Percentiles rank a stretch among this genome's conserved stretches.
Conservation (phyloP, 2,113 vertebrate species). For the Plestiodon gilberti region DNA sequence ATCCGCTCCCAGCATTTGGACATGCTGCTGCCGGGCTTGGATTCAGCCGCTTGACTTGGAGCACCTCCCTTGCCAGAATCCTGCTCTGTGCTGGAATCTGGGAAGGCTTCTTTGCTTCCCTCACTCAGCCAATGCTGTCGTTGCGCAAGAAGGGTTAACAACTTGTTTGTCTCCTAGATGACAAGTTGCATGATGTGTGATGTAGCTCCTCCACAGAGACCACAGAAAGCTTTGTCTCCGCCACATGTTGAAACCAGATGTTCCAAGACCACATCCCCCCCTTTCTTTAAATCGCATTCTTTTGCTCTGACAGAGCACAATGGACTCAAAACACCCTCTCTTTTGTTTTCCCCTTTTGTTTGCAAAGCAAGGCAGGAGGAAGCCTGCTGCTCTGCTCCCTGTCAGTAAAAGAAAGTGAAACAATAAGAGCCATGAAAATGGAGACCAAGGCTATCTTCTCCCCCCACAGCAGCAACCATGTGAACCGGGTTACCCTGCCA, state of each 20-base stretch:
- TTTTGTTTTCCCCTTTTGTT: fast-evolving
- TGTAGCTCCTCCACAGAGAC: background rate
- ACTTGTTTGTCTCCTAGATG: fast-evolving
- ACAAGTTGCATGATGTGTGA: background rate
- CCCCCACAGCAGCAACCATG: background rate
- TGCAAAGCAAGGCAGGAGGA: background rate
- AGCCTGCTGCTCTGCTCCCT: no score
- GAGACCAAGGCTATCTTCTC: background rate
- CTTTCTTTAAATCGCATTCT: background rate
- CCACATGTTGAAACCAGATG: background rate
- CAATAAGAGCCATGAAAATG: background rate
- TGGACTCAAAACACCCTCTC: background rate
- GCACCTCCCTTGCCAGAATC: no score
- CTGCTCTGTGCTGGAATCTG: no score
- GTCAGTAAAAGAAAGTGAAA: background rate
- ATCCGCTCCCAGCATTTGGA: no score
- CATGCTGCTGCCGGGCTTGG: no score
- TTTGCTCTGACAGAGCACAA: background rate
- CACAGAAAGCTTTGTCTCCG: background rate
- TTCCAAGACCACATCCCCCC: background rate
- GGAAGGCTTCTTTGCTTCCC: background rate
- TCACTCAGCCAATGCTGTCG: background rate
- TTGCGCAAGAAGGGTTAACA: background rate
- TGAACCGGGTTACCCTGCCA: no score
- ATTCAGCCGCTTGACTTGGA: no score